phyloP scores from a whole-genome alignment of 2,113 vertebrate genomes.

The Notarius quadriscutis region DNA sequence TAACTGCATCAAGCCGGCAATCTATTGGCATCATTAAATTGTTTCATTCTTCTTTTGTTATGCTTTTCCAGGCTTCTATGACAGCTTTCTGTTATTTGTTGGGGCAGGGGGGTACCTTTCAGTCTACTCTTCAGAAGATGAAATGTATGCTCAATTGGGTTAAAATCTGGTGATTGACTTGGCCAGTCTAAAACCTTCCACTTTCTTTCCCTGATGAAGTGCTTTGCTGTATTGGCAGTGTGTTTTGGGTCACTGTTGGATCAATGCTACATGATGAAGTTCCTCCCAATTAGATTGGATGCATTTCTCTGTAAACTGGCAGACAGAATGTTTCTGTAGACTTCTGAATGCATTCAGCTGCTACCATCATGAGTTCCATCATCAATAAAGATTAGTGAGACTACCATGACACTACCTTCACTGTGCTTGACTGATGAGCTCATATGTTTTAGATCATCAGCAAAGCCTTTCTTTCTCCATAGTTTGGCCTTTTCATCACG shows the following conservation, averaged over 20 bases:
- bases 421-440: neutral
- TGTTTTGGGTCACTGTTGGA: neutral
- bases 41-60: neutral
- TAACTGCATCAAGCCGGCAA: neutral
- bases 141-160: neutral
- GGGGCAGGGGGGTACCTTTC: no score
- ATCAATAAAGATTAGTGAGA: constrained; percentile 4
- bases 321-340: neutral
- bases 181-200: neutral
- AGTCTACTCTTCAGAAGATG: neutral
- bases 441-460: neutral
- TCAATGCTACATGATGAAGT: neutral
- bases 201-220: neutral
- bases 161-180: neutral
- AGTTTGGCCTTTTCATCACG: neutral
- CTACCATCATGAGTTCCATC: neutral
- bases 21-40: neutral
- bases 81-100: neutral
- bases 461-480: neutral
- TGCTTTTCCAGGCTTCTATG: neutral
- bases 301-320: neutral
- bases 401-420: no score
- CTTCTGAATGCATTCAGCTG: neutral
- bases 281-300: neutral
- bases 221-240: neutral